A percentile compares a stretch with the other conserved stretches of the same genome.
These are phyloP conservation scores for Odontophorus gujanensis DNA, from an alignment of 2,113 vertebrate species.

Conservation along the genomic window DNA sequence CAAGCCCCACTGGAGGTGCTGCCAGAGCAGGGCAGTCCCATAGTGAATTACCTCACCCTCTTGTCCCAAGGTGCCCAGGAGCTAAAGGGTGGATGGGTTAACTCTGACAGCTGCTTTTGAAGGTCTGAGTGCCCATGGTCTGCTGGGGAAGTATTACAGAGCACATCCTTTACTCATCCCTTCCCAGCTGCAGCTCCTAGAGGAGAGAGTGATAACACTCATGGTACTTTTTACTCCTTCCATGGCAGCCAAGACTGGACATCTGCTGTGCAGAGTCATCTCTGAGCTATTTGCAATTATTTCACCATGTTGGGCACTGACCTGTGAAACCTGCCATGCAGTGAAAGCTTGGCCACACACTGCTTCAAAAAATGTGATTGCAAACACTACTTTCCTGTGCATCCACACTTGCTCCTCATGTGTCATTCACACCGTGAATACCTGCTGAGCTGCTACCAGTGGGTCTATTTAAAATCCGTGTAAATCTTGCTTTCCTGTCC, in stretches of 20 bases:
- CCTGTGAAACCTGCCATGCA: neutral
- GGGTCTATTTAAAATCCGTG: neutral
- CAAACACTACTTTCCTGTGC: neutral
- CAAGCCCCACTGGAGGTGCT: neutral
- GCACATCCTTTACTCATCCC: rapidly evolving
- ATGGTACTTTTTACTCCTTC: neutral
- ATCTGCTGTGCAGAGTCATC: neutral
- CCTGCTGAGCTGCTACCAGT: neutral
- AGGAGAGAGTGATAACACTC: neutral
- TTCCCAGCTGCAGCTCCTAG: neutral
- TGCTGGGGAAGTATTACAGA: rapidly evolving
- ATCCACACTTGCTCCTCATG: neutral
- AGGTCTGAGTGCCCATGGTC: neutral
- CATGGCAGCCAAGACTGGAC: neutral
- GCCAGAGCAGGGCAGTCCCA: neutral
- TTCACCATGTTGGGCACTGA: neutral
- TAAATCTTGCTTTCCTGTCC: neutral
- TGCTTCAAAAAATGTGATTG: neutral
- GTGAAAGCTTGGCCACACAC: neutral
- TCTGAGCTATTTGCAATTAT: neutral
- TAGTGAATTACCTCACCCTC: neutral
- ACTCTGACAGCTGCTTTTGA: rapidly evolving
- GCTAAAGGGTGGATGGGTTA: neutral
- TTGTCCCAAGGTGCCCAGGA: neutral
- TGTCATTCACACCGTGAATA: neutral